Evolutionary conservation across 1,140 invertebrate species (phyloP), one percentile per base, ranked within the genome.

Genomic region (Coelopa frigida): DNA sequence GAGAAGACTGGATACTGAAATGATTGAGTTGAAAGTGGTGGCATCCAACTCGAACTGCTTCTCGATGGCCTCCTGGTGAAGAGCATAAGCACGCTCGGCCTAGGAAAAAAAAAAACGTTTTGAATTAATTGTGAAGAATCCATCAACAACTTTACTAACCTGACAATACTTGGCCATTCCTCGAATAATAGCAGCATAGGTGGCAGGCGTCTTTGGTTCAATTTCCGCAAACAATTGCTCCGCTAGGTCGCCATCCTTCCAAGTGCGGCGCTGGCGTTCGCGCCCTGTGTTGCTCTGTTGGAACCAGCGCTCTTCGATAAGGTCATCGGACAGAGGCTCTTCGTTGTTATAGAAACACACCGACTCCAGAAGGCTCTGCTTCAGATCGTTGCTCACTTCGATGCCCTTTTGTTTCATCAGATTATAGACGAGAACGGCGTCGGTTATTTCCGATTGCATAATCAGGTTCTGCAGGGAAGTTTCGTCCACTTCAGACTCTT

Each of bases 221-320:
- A 81, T 75, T 42, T 76, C 78, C 42, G 61, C 61, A 58, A 87
- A 87, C 11, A 87, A 61, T 62, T 77, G 73, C 51, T 85, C 82
- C 10, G 84, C 82, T 29, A 83, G 52, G 20, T 78, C 77, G n/a
- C 78, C 77, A 53, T 80, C 73, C 54, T 82, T 84, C 89, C 89
- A 92, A 8, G 74, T 78, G 56, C 83, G 80, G 40, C 73, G 70
- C 24, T 74, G 69, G 45, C 73, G 71, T n/a, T 82, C 76, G 45
- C 70, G 74, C 5, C 57, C 55, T 44, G 64, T 53, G 56, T 62
- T 55, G 53, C 68, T 66, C 41, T 75, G 71, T 49, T 58, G 58
- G 59, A 85, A 90, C 85, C 83, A 91, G 41, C 78, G 76, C 67
- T 89, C 83, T 63, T 89, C 85, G n/a, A 83, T 61, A 58, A 81